Evolutionary conservation across 2,888 invertebrate species (phyloP), one percentile per base, ranked within the genome.

Genomic region (Philonicus albiceps): DNA sequence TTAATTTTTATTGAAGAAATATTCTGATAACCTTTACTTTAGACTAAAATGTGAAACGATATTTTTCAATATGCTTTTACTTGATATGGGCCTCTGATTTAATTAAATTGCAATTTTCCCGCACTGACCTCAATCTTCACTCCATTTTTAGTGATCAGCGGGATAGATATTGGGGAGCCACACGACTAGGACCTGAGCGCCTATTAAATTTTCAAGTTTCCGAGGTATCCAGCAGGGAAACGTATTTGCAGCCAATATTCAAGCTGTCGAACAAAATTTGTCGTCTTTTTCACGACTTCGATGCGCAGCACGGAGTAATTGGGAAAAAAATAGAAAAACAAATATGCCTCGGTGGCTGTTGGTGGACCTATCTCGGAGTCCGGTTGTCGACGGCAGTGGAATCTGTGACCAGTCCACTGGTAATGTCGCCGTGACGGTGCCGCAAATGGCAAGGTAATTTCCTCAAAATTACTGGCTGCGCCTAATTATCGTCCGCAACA

Each of bases 131-230:
- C 76, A 11, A 37, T n/a, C 16, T n/a, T 2, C 7, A 11, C 16
- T 37, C 30, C 16, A 75, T 31, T 75, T 34, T n/a, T n/a, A n/a
- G 49, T 49, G 49, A 49, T n/a, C 49, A 37, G 19, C 75, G 75
- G 74, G 75, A 22, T 30, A 5, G 30, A 40, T 22, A 37, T 8
- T 43, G 37, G 49, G 80, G 53, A 31, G 30, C 53, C 31, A 27
- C 27, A 80, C n/a, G 30, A 11, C 11, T 37, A 27, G 30, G 53
- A 31, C 13, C 53, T 49, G 27, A 16, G 49, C 7, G 31, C 49
- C 34, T 49, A 81, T 81, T 81, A 81, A 81, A 81, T 53, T 81
- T 81, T 81, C 53, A 81, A 53, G 80, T 81, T 53, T 81, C 31
- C 72, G 8, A 37, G 80, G 40, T 13, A 53, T 34, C 80, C 53